A percentile compares a stretch with the other conserved stretches of the same genome.
These are phyloP conservation scores for Serinus canaria DNA, from an alignment of 2,113 vertebrate genomes.

Conservation along the genomic window DNA sequence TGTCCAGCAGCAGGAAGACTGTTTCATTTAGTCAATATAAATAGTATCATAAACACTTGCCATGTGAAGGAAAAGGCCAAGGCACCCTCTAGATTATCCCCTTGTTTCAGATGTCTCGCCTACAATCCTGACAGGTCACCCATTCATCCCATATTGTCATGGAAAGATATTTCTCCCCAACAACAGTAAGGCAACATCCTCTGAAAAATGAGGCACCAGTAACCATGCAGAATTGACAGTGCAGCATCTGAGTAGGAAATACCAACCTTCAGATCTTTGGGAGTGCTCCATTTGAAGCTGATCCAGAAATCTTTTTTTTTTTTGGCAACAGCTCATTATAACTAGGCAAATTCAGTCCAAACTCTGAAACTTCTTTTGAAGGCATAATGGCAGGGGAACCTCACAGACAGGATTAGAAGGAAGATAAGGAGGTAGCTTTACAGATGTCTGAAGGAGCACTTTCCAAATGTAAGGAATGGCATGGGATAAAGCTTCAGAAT, in stretches of 20 bases:
- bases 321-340: background rate
- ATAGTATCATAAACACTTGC: background rate
- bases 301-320: background rate
- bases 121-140: background rate
- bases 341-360: background rate
- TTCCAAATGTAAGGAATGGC: background rate
- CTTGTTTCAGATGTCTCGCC: background rate
- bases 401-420: slow-evolving; percentile 7
- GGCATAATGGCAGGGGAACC: background rate
- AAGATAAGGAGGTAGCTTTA: slow-evolving; percentile 17
- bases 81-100: background rate
- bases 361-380: slow-evolving; percentile 36
- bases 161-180: background rate
- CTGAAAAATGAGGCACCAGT: background rate
- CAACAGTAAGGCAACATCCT: background rate
- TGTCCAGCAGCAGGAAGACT: background rate
- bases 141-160: background rate
- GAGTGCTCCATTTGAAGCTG: background rate
- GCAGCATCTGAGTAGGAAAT: background rate
- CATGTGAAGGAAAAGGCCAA: background rate
- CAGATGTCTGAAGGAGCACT: background rate
- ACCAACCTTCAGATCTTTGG: background rate
- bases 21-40: background rate
- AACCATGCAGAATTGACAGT: background rate
- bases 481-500: slow-evolving; percentile 26